Percentiles rank a stretch among this genome's conserved stretches.
These are phyloP conservation scores for Stegastes partitus DNA, from an alignment of 2,113 vertebrate genomes.

Conservation along the genomic window DNA sequence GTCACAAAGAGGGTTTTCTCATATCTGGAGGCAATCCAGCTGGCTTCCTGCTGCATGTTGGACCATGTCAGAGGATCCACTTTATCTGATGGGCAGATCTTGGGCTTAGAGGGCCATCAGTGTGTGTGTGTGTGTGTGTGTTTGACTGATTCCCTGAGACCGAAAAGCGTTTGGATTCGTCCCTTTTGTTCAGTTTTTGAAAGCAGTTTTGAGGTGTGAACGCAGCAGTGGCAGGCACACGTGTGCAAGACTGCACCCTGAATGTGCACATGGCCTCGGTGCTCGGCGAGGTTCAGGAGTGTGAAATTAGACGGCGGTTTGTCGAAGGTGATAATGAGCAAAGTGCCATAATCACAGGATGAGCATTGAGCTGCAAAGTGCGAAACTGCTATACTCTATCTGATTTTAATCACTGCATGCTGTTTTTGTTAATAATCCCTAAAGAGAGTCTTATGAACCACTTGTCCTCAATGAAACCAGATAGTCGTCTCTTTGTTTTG, in stretches of 20 bases:
- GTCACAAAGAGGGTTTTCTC: conserved; percentile 70
- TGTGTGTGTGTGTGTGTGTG: conserved; percentile 25
- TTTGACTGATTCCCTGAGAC: conserved; percentile 36
- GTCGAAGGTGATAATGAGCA: conserved; percentile 85
- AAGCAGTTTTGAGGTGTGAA: conserved; percentile 69
- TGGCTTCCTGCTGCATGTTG: conserved; percentile 70
- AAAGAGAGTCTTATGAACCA: conserved; percentile 49
- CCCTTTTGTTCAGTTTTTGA: conserved; percentile 64
- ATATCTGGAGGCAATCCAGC: conserved; percentile 72
- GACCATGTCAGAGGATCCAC: conserved; percentile 68
- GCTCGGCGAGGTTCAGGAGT: conserved; percentile 69
- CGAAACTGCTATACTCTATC: conserved; percentile 66
- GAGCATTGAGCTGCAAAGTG: conserved; percentile 63
- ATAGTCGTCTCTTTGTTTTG: conserved; percentile 45
- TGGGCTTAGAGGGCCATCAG: conserved; percentile 49
- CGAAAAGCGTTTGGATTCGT: conserved; percentile 54
- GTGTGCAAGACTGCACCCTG: conserved; percentile 59
- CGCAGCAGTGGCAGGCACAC: conserved; percentile 59
- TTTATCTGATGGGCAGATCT: conserved; percentile 74
- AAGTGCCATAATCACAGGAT: conserved; percentile 78
- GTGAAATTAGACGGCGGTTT: conserved; percentile 81
- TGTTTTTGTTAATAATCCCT: conserved; percentile 69
- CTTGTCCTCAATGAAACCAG: conserved; percentile 32
- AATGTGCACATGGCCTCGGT: conserved; percentile 36
- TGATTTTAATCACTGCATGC: conserved; percentile 75